Conservation (phyloP, 2,888 invertebrate species). For the Volucella bombylans region DNA sequence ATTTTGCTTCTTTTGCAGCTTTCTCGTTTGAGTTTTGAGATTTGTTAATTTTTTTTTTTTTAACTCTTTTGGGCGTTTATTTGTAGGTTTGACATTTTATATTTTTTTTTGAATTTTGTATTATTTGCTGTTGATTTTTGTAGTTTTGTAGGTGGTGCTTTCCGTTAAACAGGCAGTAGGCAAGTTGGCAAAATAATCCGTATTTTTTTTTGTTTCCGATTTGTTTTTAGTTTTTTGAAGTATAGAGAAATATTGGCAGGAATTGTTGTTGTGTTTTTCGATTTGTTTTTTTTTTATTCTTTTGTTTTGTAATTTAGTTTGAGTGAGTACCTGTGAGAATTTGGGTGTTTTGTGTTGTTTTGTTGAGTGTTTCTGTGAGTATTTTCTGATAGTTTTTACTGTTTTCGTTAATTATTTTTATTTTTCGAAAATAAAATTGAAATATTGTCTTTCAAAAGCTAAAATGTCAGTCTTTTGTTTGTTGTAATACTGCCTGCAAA, state of each 20-base stretch:
- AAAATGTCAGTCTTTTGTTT: conserved; percentile 83
- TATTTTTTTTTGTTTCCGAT: conserved; percentile 32
- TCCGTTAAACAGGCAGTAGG: conserved; percentile 66
- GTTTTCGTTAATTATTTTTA: conserved; percentile 57
- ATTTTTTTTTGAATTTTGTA: conserved; percentile 39
- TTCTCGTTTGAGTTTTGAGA: conserved; percentile 20
- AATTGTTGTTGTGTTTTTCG: conserved; percentile 40
- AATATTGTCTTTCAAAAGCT: conserved; percentile 83
- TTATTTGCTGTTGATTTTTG: conserved; percentile 41
- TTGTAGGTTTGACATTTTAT: conserved; percentile 39
- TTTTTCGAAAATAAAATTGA: conserved; percentile 76
- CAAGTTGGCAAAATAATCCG: conserved; percentile 70
- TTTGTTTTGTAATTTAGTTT: conserved; percentile 26
- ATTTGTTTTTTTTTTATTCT: conserved; percentile 3
- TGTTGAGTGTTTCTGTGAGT: conserved; percentile 42
- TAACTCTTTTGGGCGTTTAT: conserved; percentile 10
- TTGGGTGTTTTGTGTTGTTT: conserved; percentile 9
- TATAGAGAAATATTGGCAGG: conserved; percentile 70
- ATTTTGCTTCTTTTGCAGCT: conserved; percentile 22
- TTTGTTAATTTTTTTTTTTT: conserved; percentile 19
- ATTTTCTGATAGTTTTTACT: conserved; percentile 56
- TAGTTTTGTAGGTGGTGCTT: conserved; percentile 66
- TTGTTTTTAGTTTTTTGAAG: conserved; percentile 44
- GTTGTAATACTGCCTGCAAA: conserved; percentile 75
- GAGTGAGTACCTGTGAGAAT: conserved; percentile 18